phyloP scores from a whole-genome alignment of 2,888 invertebrate genomes.

The Anthophora plumipes region DNA sequence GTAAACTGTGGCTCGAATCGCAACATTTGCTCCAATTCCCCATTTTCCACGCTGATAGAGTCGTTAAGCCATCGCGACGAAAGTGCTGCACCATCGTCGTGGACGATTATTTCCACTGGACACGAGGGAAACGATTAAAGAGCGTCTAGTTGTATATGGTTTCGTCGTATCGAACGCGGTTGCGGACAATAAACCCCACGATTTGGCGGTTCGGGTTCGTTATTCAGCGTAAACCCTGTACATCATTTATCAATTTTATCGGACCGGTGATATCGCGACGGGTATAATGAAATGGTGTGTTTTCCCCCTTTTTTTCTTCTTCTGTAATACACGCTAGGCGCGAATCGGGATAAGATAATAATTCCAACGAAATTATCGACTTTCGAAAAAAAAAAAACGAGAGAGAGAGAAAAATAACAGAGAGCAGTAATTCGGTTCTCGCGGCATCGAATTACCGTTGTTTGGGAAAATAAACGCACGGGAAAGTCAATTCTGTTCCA shows the following conservation, averaged over 20 bases:
- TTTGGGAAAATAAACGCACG: constrained; percentile 13
- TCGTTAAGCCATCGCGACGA: background rate
- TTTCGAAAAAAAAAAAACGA: background rate
- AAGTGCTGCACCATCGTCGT: too few relatives aligned
- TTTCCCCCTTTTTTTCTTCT: background rate
- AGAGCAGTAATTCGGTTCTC: background rate
- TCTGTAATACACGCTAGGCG: background rate
- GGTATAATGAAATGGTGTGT: constrained; percentile 8
- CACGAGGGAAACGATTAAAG: background rate
- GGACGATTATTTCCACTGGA: background rate
- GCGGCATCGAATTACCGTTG: constrained; percentile 9
- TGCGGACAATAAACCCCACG: background rate
- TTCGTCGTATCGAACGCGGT: background rate
- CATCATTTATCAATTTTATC: constrained; percentile 29
- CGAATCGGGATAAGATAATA: constrained; percentile 1
- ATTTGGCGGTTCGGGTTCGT: background rate
- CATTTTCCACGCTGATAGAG: constrained; percentile 13
- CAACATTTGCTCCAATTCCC: background rate
- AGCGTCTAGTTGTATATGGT: background rate
- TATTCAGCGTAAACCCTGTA: background rate
- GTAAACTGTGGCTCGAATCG: constrained; percentile 22
- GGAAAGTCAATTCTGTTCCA: background rate
- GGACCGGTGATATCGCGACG: background rate
- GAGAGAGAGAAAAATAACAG: too few relatives aligned
- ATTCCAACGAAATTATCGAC: constrained; percentile 6